Percentiles rank a stretch among this genome's conserved stretches.
These are phyloP conservation scores for Sorex maritimensis DNA, from an alignment of 2,797 vertebrate genomes.

Conservation along the genomic window DNA sequence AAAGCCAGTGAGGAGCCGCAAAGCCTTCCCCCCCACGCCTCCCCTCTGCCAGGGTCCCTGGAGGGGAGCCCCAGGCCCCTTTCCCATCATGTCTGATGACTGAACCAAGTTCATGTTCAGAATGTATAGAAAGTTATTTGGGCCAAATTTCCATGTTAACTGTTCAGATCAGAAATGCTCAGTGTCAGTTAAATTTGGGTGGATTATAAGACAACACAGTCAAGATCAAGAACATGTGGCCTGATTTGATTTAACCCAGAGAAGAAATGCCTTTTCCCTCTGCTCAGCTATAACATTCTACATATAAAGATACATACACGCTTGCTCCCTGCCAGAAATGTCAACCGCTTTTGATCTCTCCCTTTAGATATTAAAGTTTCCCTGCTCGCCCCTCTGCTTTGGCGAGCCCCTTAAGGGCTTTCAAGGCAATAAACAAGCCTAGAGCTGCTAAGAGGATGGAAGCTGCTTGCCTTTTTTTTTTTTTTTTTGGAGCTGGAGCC, in stretches of 20 bases:
- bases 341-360: constrained; percentile 92
- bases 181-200: constrained; percentile 90
- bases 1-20: background rate
- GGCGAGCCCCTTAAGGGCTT: constrained; percentile 88
- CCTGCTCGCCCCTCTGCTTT: constrained; percentile 86
- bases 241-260: constrained; percentile 91
- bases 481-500: constrained; percentile 85
- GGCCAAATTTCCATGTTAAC: constrained; percentile 90
- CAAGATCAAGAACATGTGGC: constrained; percentile 92
- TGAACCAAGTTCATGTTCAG: constrained; percentile 91
- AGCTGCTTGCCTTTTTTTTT: constrained; percentile 87
- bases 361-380: constrained; percentile 92
- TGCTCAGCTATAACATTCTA: constrained; percentile 88
- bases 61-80: constrained; percentile 66
- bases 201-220: constrained; percentile 90
- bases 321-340: constrained; percentile 89
- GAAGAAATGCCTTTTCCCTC: constrained; percentile 87
- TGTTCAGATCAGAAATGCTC: constrained; percentile 91
- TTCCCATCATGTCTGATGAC: constrained; percentile 88
- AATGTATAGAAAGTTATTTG: constrained; percentile 90
- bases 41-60: constrained; percentile 64
- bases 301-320: constrained; percentile 90
- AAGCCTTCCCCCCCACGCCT: background rate
- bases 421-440: constrained; percentile 90
- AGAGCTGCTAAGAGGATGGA: constrained; percentile 86